Conservation (phyloP, 2,888 invertebrate species). For the Laspeyria flexula region DNA sequence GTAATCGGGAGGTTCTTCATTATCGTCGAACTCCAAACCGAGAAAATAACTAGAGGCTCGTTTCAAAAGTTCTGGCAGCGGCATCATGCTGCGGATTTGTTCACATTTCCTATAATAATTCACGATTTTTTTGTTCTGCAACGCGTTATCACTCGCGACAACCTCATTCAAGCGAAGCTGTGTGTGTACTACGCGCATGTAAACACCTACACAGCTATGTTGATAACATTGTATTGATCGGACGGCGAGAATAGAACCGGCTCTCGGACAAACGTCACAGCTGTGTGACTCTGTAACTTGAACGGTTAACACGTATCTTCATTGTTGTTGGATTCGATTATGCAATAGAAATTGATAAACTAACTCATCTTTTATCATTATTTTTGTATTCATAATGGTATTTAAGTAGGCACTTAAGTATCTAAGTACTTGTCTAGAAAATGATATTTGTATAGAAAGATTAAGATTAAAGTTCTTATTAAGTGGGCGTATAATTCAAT, state of each 20-base stretch:
- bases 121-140: conserved; percentile 41
- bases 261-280: conserved; percentile 59
- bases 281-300: conserved; percentile 46
- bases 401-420: no score
- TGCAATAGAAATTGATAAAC: no score
- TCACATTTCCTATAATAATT: conserved; percentile 70
- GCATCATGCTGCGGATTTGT: conserved; percentile 83
- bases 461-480: no score
- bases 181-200: conserved; percentile 79
- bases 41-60: conserved; percentile 93
- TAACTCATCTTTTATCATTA: no score
- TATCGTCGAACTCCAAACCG: conserved; percentile 88
- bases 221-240: conserved; percentile 83
- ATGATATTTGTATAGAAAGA: no score
- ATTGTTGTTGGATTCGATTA: conserved; percentile 14
- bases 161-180: conserved; percentile 68
- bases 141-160: conserved; percentile 66
- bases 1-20: conserved; percentile 87
- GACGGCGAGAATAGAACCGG: conserved; percentile 62
- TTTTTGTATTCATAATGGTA: no score
- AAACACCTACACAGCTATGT: conserved; percentile 77
- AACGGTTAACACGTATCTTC: conserved; percentile 33
- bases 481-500: no score
- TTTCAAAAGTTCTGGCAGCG: conserved; percentile 90
- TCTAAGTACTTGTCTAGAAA: no score